phyloP scores from a whole-genome alignment of 2,113 vertebrate genomes.

The Natator depressus region DNA sequence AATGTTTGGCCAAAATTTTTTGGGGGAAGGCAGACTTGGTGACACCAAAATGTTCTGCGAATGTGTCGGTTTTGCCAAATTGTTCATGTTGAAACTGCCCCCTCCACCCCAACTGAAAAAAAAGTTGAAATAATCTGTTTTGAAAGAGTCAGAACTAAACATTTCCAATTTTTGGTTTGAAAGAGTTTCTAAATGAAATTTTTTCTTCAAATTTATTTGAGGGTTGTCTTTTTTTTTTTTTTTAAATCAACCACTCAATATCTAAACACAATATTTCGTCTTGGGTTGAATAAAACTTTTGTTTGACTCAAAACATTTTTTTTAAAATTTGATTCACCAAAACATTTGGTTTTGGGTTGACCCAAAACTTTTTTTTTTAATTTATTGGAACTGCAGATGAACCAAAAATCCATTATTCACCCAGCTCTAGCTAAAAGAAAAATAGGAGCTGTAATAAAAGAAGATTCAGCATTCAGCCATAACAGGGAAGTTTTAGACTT shows the following conservation, averaged over 20 bases:
- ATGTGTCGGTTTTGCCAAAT: not conserved
- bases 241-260: not conserved
- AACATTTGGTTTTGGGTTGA: not conserved
- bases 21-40: not conserved
- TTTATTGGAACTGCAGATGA: not conserved
- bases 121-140: not conserved
- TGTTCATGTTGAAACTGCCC: not conserved
- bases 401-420: not conserved
- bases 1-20: not conserved
- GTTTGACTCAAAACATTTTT: not conserved
- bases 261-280: not conserved
- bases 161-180: not conserved
- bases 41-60: not conserved
- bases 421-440: not conserved
- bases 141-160: not conserved
- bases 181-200: not conserved
- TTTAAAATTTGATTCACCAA: not conserved
- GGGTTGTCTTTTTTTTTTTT: not conserved
- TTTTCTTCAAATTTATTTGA: not conserved
- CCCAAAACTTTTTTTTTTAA: not conserved
- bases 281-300: not conserved
- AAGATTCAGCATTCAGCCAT: not conserved
- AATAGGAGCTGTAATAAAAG: rapidly evolving
- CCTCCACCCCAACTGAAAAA: not conserved
- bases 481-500: not conserved